A percentile compares a stretch with the other conserved stretches of the same genome.
phyloP scores from a whole-genome alignment of 2,888 invertebrate genomes.

The Standfussiana lucernea region DNA sequence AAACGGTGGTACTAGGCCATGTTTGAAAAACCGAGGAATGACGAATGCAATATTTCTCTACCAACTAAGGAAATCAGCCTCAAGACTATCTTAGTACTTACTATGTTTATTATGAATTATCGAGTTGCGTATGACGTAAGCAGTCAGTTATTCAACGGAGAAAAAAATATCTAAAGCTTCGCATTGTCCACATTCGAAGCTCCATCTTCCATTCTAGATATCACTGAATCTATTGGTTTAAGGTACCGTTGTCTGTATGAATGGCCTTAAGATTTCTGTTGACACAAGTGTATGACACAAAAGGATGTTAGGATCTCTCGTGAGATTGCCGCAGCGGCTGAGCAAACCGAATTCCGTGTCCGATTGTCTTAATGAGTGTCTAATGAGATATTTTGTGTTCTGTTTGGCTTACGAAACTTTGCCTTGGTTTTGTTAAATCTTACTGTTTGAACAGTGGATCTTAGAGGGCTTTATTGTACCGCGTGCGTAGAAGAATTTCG shows the following conservation, averaged over 20 bases:
- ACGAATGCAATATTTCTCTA: background rate
- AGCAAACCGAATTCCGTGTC: conserved; percentile 82
- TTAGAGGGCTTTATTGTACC: conserved; percentile 24
- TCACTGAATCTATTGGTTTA: conserved; percentile 44
- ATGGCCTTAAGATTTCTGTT: conserved; percentile 76
- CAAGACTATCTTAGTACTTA: background rate
- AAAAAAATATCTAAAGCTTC: conserved; percentile 25
- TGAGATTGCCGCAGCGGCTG: conserved; percentile 81
- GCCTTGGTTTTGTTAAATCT: conserved; percentile 64
- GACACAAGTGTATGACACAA: conserved; percentile 83
- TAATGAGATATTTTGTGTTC: conserved; percentile 80
- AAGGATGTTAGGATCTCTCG: conserved; percentile 82
- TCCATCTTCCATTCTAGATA: conserved; percentile 45
- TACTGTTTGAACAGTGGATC: conserved; percentile 60
- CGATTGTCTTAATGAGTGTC: conserved; percentile 78
- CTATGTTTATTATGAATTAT: background rate
- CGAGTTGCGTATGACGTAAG: background rate
- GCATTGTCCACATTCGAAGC: conserved; percentile 34
- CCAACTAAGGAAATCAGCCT: background rate
- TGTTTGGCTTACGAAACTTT: conserved; percentile 74
- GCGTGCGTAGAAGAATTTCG: conserved; percentile 39
- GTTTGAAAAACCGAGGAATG: conserved; percentile 17
- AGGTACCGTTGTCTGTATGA: conserved; percentile 62
- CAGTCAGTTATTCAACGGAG: conserved; percentile 2
- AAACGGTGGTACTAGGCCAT: background rate